Conservation (phyloP, 2,888 invertebrate species). For the Calliphora vomitoria region DNA sequence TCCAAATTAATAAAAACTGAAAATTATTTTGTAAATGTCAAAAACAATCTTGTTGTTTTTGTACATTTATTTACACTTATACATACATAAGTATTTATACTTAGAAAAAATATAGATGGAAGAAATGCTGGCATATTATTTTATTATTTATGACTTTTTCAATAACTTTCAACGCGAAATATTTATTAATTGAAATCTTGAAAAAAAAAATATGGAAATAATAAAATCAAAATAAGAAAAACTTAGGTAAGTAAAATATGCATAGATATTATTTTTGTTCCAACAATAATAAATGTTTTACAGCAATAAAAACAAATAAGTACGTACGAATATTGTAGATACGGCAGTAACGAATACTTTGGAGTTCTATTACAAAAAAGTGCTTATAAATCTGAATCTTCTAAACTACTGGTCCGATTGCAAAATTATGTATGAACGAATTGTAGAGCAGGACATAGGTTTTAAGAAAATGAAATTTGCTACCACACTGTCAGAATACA, state of each 20-base stretch:
- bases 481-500: too few species aligned
- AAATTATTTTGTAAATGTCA: constrained; percentile 68
- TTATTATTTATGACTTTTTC: constrained; percentile 72
- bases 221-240: constrained; percentile 30
- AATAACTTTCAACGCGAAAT: constrained; percentile 62
- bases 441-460: too few species aligned
- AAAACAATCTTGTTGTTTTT: constrained; percentile 57
- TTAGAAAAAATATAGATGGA: background rate
- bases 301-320: constrained; percentile 11
- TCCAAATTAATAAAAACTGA: constrained; percentile 69
- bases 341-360: background rate
- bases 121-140: constrained; percentile 35
- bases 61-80: constrained; percentile 45
- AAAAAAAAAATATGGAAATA: constrained; percentile 22
- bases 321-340: background rate
- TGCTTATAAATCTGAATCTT: too few species aligned
- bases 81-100: background rate
- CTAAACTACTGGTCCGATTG: too few species aligned
- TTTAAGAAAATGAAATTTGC: too few species aligned
- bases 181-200: constrained; percentile 69
- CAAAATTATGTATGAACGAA: too few species aligned
- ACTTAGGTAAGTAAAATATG: constrained; percentile 60
- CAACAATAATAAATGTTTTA: constrained; percentile 49
- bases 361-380: too few species aligned
- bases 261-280: constrained; percentile 28